These are phyloP conservation scores for Esox niger DNA, from an alignment of 2,113 vertebrate genomes.

Conservation along the genomic window DNA sequence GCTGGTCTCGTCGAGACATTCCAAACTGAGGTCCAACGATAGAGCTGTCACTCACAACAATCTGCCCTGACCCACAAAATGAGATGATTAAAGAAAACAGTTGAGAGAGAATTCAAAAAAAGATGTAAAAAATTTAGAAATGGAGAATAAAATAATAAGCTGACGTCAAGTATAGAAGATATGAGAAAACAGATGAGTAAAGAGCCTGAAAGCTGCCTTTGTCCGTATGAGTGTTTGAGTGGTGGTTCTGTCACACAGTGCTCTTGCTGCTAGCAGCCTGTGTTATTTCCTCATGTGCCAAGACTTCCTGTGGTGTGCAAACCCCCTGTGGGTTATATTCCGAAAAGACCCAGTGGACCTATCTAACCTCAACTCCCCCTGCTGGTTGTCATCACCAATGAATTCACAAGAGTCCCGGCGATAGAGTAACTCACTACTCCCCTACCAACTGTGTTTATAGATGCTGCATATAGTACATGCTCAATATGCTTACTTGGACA, in stretches of 20 bases:
- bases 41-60: too few species aligned
- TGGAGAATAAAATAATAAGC: not conserved
- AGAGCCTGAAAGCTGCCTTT: too few species aligned
- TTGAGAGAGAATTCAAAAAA: too few species aligned
- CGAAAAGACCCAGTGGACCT: conserved; percentile 50
- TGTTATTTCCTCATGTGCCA: conserved; percentile 16
- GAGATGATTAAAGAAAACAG: too few species aligned
- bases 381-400: too few species aligned
- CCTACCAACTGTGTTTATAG: not conserved
- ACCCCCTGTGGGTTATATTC: too few species aligned
- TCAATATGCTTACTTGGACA: not conserved
- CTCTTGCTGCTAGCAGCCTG: conserved; percentile 14
- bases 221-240: too few species aligned
- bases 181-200: too few species aligned
- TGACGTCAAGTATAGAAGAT: too few species aligned
- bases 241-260: conserved; percentile 8
- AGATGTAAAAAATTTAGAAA: too few species aligned
- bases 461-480: not conserved
- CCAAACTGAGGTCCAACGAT: conserved; percentile 19
- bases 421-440: conserved; percentile 39
- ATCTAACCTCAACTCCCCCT: conserved; percentile 38
- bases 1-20: conserved; percentile 74
- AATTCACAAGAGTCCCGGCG: too few species aligned
- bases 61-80: too few species aligned
- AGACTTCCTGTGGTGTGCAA: conserved; percentile 50